phyloP scores from a whole-genome alignment of 2,888 invertebrate genomes.

The Atherix ibis region DNA sequence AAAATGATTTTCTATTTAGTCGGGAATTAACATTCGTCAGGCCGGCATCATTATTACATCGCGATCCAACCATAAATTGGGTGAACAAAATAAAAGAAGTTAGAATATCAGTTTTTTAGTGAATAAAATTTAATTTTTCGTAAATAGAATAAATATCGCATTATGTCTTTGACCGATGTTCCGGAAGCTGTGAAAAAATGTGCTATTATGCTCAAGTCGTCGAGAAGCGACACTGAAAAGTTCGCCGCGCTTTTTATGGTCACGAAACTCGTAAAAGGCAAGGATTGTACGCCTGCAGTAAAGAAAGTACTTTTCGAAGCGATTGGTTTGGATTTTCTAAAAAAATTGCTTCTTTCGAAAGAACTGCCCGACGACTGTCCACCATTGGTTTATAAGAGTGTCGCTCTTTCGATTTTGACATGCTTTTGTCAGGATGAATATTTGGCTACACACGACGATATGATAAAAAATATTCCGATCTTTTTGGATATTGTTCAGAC shows the following conservation, averaged over 20 bases:
- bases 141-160: too few relatives aligned
- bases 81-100: too few relatives aligned
- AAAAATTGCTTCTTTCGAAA: constrained; percentile 58
- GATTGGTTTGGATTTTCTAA: constrained; percentile 74
- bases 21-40: neutral
- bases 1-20: neutral
- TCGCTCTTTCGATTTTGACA: constrained; percentile 74
- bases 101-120: too few relatives aligned
- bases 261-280: constrained; percentile 72
- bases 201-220: constrained; percentile 59
- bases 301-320: constrained; percentile 74
- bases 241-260: constrained; percentile 86
- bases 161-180: constrained; percentile 37
- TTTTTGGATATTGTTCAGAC: constrained; percentile 71
- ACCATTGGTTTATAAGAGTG: constrained; percentile 76
- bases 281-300: constrained; percentile 60
- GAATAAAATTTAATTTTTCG: too few relatives aligned
- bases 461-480: constrained; percentile 67
- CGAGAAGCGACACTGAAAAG: constrained; percentile 75
- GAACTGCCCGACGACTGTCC: constrained; percentile 77
- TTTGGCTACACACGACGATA: constrained; percentile 65
- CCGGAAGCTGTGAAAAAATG: constrained; percentile 76
- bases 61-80: too few relatives aligned
- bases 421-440: constrained; percentile 72
- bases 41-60: too few relatives aligned